Evolutionary conservation across 2,797 vertebrate species (phyloP), one percentile per base, ranked within the genome.

Genomic region (Bovichtus variegatus): DNA sequence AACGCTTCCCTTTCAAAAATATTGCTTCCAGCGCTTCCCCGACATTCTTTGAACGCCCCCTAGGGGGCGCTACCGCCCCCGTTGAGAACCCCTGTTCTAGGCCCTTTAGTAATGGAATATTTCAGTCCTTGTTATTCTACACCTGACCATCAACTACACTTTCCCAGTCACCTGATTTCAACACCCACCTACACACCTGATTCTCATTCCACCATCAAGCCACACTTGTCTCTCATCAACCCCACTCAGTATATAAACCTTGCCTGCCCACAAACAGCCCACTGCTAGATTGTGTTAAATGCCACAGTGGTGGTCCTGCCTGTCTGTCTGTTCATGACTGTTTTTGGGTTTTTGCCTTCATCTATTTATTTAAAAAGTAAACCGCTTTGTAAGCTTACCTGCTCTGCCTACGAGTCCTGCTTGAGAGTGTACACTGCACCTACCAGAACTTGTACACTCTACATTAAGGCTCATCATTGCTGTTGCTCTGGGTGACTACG

Each of bases 221-320:
- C 60, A 64, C 78, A 81, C 70, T 68, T 80, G 72, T 21, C 43
- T 38, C 51, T 79, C 67, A 59, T 71, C 63, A 38, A 9, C 47
- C 34, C 31, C 55, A 12, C 29, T 61, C 41, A 21, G 66, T 19
- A 53, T 11, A 43, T 36, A 31, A 34, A 34, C 31, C 31, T 34
- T 16, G 25, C 31, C 25, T 15, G 19, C 38, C 13, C 34, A 53
- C 18, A 43, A 34, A 61, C 55, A 50, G 40, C 2, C n/a, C 10
- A 41, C 21, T 11, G 2, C 38, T 13, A 21, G 41, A 4, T 23
- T 58, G 18, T 41, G 7, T 19, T 5, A 21, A 5, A 19, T 2
- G 19, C 23, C 2, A 8, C 13, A 18, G 0, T 0, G n/a, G 9
- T 1, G 5, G 1, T 47, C 5, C n/a, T n/a, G n/a, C n/a, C n/a